Conservation (phyloP, 2,888 invertebrate species). For the Ligdia adustata region DNA sequence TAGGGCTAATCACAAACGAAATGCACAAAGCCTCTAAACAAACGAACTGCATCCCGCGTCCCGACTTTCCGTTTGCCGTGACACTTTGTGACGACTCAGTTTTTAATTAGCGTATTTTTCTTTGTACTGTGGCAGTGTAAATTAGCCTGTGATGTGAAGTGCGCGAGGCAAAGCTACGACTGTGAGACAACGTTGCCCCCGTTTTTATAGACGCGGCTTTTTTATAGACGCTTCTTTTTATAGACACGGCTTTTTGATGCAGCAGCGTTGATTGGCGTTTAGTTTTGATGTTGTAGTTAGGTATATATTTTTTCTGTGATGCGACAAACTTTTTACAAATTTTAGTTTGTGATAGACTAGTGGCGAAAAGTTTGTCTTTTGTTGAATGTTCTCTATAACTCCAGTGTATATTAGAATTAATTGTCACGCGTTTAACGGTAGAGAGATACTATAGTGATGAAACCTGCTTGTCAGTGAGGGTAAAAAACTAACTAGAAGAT, state of each 20-base stretch:
- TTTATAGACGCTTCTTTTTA: constrained; percentile 19
- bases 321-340: no score
- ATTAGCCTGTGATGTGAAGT: constrained; percentile 54
- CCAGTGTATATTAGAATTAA: no score
- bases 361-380: no score
- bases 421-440: no score
- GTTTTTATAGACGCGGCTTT: constrained; percentile 32
- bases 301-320: no score
- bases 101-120: constrained; percentile 82
- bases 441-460: no score
- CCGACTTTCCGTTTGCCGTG: constrained; percentile 59
- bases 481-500: no score
- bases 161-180: constrained; percentile 4
- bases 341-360: no score
- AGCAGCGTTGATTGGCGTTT: constrained; percentile 9
- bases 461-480: no score
- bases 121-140: constrained; percentile 71
- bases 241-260: no score
- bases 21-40: constrained; percentile 47
- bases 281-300: constrained; percentile 6
- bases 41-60: constrained; percentile 28
- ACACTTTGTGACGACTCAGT: constrained; percentile 78
- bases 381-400: no score
- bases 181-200: constrained; percentile 16
- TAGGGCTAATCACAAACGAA: constrained; percentile 40